phyloP scores from a whole-genome alignment of 2,888 invertebrate species.

The Acanthosepion esculentum region DNA sequence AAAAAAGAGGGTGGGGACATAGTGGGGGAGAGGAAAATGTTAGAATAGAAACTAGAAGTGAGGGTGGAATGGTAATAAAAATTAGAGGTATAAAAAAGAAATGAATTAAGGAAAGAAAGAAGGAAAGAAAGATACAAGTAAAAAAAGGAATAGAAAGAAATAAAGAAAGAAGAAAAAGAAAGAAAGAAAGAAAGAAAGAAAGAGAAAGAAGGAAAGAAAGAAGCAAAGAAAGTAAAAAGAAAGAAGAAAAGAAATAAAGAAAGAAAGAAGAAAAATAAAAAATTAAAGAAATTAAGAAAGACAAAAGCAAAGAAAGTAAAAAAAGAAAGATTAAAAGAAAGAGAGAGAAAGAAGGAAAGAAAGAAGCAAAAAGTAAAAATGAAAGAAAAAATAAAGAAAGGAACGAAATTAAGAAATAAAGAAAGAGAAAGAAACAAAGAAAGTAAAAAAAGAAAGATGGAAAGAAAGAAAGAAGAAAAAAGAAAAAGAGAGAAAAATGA shows the following conservation, averaged over 20 bases:
- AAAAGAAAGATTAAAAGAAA: background rate
- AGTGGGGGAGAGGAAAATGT: too few species aligned
- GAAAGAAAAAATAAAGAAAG: too few species aligned
- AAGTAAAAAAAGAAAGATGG: too few species aligned
- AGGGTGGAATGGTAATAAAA: too few species aligned
- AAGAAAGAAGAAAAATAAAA: too few species aligned
- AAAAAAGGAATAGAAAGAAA: background rate
- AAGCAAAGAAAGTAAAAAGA: background rate
- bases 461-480: background rate
- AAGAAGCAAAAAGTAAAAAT: background rate
- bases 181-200: background rate
- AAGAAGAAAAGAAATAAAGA: background rate
- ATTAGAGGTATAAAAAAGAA: background rate
- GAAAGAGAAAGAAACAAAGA: background rate
- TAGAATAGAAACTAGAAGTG: too few species aligned
- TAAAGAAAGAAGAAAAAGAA: background rate
- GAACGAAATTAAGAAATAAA: background rate
- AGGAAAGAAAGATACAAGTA: background rate
- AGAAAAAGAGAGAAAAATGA: background rate
- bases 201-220: background rate
- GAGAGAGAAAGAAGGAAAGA: too few species aligned
- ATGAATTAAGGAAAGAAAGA: too few species aligned
- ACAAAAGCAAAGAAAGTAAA: too few species aligned
- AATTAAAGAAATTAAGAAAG: too few species aligned
- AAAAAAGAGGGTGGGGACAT: background rate